Base-by-base conservation (phyloP, 2,888 invertebrate species). In the Drosophila paracracens region DNA sequence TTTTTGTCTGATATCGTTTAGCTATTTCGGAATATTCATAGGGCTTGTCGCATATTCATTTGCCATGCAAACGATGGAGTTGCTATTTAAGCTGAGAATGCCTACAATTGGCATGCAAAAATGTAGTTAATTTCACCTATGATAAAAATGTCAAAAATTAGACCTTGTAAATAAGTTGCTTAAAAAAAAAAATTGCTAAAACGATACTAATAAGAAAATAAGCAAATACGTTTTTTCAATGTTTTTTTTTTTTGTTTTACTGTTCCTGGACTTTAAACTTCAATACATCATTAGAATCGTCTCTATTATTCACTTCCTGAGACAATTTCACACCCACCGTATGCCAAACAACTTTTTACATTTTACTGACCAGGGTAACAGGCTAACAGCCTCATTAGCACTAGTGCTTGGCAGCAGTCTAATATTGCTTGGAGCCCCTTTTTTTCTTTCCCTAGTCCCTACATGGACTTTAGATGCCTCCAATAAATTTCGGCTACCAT, bases 21-120 rank as follows among this genome's bases (percentile, higher is more conserved):
- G 67, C 59, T 71, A 65, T 62, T 81, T 90, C 31, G 61, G 89
- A 86, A 86, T 86, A 86, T 86, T 90, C 85, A 86, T 86, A 82
- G 62, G 46, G 21, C 18, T 40, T 18, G 43, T 13, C 43, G 33
- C 58, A 25, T 33, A 74, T 62, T 61, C 57, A 38, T 33, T 54
- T 36, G 18, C 10, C 78, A 65, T 77, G 72, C 57, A 77, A 71
- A 75, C 65, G 36, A 35, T 29, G 50, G 27, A 57, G 36, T 35
- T 57, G 35, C 38, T 3, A 38, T 18, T 40, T 4, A 21, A 36
- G 35, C 46, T 18, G 18, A 46, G 48, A 13, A 33, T 31, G 53
- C 52, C 16, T 31, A 10, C 48, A 69, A 43, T 51, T 61, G 64
- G 60, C 88, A 81, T 75, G 82, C 79, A 68, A 59, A 38, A 29